A percentile compares a stretch with the other conserved stretches of the same genome.
These are phyloP conservation scores for Saguinus imperator DNA, from an alignment of 2,113 vertebrate genomes.

Conservation along the genomic window DNA sequence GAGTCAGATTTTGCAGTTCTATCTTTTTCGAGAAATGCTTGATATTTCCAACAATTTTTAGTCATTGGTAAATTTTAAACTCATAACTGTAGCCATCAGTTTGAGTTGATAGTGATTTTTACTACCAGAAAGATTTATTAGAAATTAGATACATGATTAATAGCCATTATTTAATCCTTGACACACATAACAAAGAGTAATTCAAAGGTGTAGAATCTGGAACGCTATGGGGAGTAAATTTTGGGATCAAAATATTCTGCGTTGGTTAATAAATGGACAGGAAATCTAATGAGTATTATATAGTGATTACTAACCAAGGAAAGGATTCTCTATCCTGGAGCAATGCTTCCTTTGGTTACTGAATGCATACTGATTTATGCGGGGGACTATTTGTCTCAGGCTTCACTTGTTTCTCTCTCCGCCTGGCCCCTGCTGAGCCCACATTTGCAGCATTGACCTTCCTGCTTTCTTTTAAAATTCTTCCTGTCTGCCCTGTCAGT, in stretches of 20 bases:
- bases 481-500: neutral
- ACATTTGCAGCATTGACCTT: accelerated
- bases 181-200: neutral
- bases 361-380: neutral
- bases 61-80: neutral
- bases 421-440: neutral
- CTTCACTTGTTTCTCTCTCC: neutral
- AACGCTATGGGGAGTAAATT: neutral
- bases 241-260: neutral
- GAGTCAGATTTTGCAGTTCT: neutral
- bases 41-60: neutral
- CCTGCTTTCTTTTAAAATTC: neutral
- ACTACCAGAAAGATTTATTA: neutral
- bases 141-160: neutral
- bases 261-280: neutral
- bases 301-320: neutral
- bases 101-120: neutral
- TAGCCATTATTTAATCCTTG: neutral
- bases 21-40: neutral
- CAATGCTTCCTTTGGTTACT: neutral
- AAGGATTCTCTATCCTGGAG: neutral
- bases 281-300: neutral
- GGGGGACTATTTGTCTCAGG: neutral
- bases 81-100: neutral
- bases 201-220: neutral